Evolutionary conservation across 1,140 invertebrate genomes (phyloP).

Genomic region (Dendroctonus valens): DNA sequence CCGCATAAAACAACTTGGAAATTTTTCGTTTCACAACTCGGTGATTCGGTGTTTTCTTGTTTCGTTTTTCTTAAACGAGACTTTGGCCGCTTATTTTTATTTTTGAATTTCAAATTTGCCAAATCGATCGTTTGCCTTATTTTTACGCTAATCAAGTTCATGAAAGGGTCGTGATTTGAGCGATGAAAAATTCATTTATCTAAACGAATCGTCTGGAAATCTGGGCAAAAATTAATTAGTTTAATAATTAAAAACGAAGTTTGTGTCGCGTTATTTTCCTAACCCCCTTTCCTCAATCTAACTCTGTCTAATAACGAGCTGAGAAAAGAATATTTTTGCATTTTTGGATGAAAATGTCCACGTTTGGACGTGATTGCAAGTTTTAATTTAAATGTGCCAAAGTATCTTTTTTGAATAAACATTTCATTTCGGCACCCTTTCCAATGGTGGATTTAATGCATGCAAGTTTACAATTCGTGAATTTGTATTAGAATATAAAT

Average conservation of each 20-base stretch:
- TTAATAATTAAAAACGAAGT: conserved; percentile 36
- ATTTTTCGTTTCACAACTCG: conserved; percentile 28
- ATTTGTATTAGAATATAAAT: conserved; percentile 45
- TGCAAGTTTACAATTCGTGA: conserved; percentile 42
- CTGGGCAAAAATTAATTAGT: conserved; percentile 36
- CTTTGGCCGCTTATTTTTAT: conserved; percentile 21
- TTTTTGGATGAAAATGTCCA: conserved; percentile 31
- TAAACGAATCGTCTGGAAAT: conserved; percentile 32
- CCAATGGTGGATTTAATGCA: conserved; percentile 38
- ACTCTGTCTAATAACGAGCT: conserved; percentile 33
- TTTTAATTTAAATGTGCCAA: conserved; percentile 44
- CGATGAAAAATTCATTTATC: conserved; percentile 36
- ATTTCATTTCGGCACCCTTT: conserved; percentile 41
- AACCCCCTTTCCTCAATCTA: conserved; percentile 22
- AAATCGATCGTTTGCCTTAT: conserved; percentile 23
- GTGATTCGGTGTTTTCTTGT: conserved; percentile 25
- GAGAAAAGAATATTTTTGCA: conserved; percentile 34
- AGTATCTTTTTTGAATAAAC: conserved; percentile 45
- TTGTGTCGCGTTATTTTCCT: conserved; percentile 25
- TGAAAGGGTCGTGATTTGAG: conserved; percentile 18
- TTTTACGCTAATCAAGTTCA: conserved; percentile 28
- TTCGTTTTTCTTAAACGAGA: conserved; percentile 32
- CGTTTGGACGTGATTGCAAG: conserved; percentile 28
- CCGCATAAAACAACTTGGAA: conserved; percentile 30
- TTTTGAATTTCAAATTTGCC: conserved; percentile 24